These are phyloP conservation scores for Heterodera schachtii DNA, from an alignment of 1,140 invertebrate species.

Conservation along the genomic window DNA sequence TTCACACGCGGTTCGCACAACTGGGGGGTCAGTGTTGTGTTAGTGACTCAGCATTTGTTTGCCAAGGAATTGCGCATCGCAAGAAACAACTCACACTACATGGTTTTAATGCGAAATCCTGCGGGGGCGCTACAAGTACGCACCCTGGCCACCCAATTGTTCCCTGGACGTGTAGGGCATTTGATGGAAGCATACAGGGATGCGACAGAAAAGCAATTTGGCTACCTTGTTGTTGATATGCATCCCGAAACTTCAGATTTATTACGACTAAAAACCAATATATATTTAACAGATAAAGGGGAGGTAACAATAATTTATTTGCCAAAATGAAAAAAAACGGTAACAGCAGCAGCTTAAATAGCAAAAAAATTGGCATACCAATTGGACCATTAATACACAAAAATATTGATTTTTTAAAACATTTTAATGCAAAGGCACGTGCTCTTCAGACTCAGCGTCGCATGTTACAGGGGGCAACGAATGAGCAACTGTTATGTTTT, in stretches of 20 bases:
- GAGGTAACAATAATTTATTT: conserved; percentile 20
- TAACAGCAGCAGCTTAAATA: background rate
- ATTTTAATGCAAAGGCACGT: background rate
- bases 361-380: background rate
- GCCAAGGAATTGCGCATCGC: conserved; percentile 40
- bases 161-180: conserved; percentile 27
- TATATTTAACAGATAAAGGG: conserved; percentile 21
- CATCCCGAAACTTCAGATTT: conserved; percentile 25
- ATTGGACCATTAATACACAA: background rate
- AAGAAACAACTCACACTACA: conserved; percentile 38
- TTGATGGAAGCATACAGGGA: conserved; percentile 26
- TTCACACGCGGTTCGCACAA: conserved; percentile 40
- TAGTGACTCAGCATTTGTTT: conserved; percentile 46
- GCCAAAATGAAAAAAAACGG: conserved; percentile 30
- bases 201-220: conserved; percentile 29
- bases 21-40: conserved; percentile 36
- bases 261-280: conserved; percentile 27
- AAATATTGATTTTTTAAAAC: conserved; percentile 19
- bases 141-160: conserved; percentile 35
- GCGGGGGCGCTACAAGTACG: conserved; percentile 37
- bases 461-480: background rate
- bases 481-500: conserved; percentile 27
- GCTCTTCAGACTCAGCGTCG: background rate
- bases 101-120: conserved; percentile 45
- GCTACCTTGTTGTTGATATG: conserved; percentile 33